Evolutionary conservation across 2,797 vertebrate species (phyloP).

Genomic region (Dendrocincla tyrannina): DNA sequence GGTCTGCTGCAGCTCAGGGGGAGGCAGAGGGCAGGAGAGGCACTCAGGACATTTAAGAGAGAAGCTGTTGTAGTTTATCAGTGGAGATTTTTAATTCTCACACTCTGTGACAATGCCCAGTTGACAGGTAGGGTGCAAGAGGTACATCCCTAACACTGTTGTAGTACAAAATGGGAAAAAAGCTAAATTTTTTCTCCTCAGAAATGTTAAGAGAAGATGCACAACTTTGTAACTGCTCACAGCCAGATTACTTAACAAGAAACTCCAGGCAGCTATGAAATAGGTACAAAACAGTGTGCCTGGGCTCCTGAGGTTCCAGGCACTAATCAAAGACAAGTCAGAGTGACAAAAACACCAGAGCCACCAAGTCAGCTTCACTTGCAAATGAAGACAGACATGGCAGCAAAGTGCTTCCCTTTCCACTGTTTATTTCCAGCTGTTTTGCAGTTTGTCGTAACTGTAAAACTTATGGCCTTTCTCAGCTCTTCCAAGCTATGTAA

Average conservation of each 20-base stretch:
- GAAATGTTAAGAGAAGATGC: background rate
- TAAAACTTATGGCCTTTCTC: background rate
- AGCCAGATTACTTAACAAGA: background rate
- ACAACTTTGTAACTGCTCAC: background rate
- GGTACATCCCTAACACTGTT: background rate
- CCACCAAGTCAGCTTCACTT: background rate
- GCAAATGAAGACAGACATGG: background rate
- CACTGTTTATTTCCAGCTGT: background rate
- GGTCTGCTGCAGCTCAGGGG: background rate
- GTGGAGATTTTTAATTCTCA: background rate
- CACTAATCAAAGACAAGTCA: conserved; percentile 5
- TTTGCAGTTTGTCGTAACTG: background rate
- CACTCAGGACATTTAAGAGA: background rate
- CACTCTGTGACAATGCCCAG: background rate
- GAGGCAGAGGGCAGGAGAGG: background rate
- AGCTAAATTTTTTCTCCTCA: background rate
- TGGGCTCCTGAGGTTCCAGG: background rate
- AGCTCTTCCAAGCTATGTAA: background rate
- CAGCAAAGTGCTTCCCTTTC: background rate
- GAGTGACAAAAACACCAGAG: fast-evolving
- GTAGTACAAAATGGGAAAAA: background rate
- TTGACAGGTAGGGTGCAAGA: background rate
- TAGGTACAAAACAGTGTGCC: background rate
- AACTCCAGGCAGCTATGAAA: background rate
- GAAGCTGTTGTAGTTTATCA: background rate